A percentile compares a stretch with the other conserved stretches of the same genome.
Conservation (phyloP, 35 echinoderm and acorn worm genomes). For the Ophiothrix spiculata region DNA sequence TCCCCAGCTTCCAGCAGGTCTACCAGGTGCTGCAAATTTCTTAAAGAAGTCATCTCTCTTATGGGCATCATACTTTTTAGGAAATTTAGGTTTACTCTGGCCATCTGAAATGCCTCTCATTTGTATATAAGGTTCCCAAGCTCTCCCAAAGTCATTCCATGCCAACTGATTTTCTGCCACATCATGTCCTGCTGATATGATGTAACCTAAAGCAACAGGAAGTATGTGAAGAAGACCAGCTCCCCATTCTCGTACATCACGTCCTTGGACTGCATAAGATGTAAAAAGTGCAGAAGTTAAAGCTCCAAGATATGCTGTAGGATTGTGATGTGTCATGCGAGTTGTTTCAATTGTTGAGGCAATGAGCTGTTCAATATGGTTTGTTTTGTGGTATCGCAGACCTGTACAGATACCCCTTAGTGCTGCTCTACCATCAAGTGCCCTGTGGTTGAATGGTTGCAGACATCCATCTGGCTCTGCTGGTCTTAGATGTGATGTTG, state of each 20-base stretch:
- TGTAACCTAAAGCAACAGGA: slow-evolving; percentile 68
- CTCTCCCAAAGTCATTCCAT: slow-evolving; percentile 66
- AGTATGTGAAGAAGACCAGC: slow-evolving; percentile 61
- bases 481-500: slow-evolving; percentile 54
- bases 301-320: slow-evolving; percentile 73
- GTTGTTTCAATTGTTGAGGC: slow-evolving; percentile 70
- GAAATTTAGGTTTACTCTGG: slow-evolving; percentile 79
- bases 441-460: slow-evolving; percentile 52
- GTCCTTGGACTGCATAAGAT: slow-evolving; percentile 73
- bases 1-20: slow-evolving; percentile 53
- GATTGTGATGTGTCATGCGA: slow-evolving; percentile 82
- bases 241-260: slow-evolving; percentile 78
- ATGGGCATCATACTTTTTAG: slow-evolving; percentile 62
- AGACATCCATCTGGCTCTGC: slow-evolving; percentile 47
- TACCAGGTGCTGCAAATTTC: slow-evolving; percentile 42
- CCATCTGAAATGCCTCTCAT: slow-evolving; percentile 76
- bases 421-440: slow-evolving; percentile 51
- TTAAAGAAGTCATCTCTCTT: slow-evolving; percentile 62
- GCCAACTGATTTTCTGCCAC: slow-evolving; percentile 52
- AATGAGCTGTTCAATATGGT: slow-evolving; percentile 64
- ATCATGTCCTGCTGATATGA: slow-evolving; percentile 55
- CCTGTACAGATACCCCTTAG: slow-evolving; percentile 64
- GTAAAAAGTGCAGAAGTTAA: slow-evolving; percentile 84
- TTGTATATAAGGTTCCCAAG: slow-evolving; percentile 70
- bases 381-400: slow-evolving; percentile 74